Evolutionary conservation across 2,113 vertebrate genomes (phyloP).

Genomic region (Acanthochromis polyacanthus): DNA sequence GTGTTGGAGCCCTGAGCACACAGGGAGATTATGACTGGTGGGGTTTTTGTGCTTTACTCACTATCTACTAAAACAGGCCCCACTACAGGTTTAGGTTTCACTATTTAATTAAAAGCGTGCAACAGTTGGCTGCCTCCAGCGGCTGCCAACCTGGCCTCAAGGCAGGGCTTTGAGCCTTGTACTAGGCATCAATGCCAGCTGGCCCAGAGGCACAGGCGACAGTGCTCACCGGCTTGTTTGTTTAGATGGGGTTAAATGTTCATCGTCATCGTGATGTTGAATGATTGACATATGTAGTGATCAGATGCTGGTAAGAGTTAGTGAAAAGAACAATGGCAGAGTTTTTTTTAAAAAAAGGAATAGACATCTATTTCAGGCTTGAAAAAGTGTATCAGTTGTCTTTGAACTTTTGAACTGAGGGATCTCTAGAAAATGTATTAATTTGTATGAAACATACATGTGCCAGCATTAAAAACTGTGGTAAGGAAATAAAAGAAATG

Average conservation of each 20-base stretch:
- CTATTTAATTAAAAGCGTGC: conserved; percentile 84
- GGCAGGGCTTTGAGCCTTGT: conserved; percentile 54
- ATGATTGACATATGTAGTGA: conserved; percentile 24
- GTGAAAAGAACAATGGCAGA: conserved; percentile 16
- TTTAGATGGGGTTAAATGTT: conserved; percentile 19
- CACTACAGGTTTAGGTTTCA: conserved; percentile 75
- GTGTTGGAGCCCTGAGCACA: conserved; percentile 47
- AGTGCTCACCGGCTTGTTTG: conserved; percentile 30
- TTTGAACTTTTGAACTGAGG: neutral
- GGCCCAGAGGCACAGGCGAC: conserved; percentile 23
- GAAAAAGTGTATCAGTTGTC: conserved; percentile 23
- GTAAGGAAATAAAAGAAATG: neutral
- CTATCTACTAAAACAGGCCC: conserved; percentile 46
- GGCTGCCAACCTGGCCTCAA: conserved; percentile 63
- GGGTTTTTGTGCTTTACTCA: conserved; percentile 64
- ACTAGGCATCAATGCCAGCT: conserved; percentile 51
- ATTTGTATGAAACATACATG: conserved; percentile 3
- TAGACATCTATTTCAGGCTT: neutral
- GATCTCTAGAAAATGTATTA: neutral
- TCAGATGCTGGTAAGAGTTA: conserved; percentile 18
- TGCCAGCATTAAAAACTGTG: neutral
- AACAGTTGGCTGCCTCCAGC: conserved; percentile 76
- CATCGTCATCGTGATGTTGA: conserved; percentile 37
- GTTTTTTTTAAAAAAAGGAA: conserved; percentile 44
- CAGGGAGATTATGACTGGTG: conserved; percentile 49